Evolutionary conservation across 1,140 invertebrate species (phyloP), one percentile per base, ranked within the genome.

Genomic region (Trichoplusia ni): DNA sequence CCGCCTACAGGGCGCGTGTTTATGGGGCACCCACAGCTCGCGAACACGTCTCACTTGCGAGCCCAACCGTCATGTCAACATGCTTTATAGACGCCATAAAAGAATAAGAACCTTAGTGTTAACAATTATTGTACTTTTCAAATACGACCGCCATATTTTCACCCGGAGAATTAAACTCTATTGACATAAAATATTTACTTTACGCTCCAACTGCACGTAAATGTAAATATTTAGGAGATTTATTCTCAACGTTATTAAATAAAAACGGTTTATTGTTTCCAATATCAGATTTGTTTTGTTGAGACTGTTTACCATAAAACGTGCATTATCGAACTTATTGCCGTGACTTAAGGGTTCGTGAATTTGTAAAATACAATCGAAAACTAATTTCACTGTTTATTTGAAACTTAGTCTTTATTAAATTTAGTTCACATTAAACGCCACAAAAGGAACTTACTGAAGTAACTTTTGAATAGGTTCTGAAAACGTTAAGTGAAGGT

Each of bases 21-120:
- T 71, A 70, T 71, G 59, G 49, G 67, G 73, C 77, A 73, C 73
- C 79, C 73, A 81, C 79, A 61, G 66, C 60, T 58, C 62, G 56
- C 53, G 64, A 69, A 64, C 67, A 49, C 19, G 61, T 62, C 66
- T 60, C 71, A 74, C 71, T 63, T 49, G 59, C 31, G 53, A 33
- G 35, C 51, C n/a, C n/a, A n/a, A 21, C 58, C 59, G 29, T 49
- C 29, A 37, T 49, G 58, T 62, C 58, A 54, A 61, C 67, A 58
- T 64, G 67, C 46, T 65, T 64, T 65, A 67, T 62, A 37, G 42
- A 7, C 44, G 25, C 62, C 53, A 70, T 65, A 62, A 59, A 64
- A 66, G 31, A 40, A 62, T 71, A 66, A 70, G 40, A 70, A 47
- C 64, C 37, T 47, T 42, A 56, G 44, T 66, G 64, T 63, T 63